These are phyloP conservation scores for Apomyelois bistriatella DNA, from an alignment of 2,888 invertebrate species.

Conservation along the genomic window DNA sequence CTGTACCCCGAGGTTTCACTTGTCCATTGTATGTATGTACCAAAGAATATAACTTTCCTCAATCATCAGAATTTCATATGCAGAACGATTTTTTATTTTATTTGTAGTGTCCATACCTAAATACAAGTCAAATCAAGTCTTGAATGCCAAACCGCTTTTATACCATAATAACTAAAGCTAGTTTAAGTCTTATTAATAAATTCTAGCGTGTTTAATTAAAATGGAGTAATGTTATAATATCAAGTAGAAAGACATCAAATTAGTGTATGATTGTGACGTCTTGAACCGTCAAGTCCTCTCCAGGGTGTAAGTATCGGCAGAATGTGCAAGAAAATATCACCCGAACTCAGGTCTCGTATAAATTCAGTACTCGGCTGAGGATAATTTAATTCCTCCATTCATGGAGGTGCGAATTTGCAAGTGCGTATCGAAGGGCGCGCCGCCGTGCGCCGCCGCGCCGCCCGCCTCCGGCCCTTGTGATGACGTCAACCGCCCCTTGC, in stretches of 20 bases:
- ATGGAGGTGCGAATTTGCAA: slow-evolving; percentile 76
- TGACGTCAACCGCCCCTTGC: slow-evolving; percentile 76
- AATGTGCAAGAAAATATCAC: slow-evolving; percentile 29
- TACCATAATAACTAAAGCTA: too few species aligned
- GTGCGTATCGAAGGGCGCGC: slow-evolving; percentile 73
- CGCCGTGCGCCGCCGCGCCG: slow-evolving; percentile 36
- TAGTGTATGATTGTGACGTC: not conserved
- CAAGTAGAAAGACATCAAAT: slow-evolving; percentile 3
- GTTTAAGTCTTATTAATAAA: too few species aligned
- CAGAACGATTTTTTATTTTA: too few species aligned
- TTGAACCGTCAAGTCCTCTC: not conserved
- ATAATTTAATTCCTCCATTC: slow-evolving; percentile 75
- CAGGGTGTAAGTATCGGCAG: slow-evolving; percentile 7
- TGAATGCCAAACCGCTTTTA: too few species aligned
- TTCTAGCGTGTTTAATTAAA: too few species aligned
- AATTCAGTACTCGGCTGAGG: slow-evolving; percentile 52
- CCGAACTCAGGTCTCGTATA: slow-evolving; percentile 51
- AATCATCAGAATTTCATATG: too few species aligned
- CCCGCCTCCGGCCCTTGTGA: slow-evolving; percentile 38
- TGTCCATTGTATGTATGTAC: too few species aligned
- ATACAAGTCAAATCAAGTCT: too few species aligned
- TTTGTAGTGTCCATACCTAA: too few species aligned
- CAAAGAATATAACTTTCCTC: too few species aligned
- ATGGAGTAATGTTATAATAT: not conserved
- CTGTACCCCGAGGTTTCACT: too few species aligned